Evolutionary conservation across 2,797 vertebrate species (phyloP).

Genomic region (Danionella dracula): DNA sequence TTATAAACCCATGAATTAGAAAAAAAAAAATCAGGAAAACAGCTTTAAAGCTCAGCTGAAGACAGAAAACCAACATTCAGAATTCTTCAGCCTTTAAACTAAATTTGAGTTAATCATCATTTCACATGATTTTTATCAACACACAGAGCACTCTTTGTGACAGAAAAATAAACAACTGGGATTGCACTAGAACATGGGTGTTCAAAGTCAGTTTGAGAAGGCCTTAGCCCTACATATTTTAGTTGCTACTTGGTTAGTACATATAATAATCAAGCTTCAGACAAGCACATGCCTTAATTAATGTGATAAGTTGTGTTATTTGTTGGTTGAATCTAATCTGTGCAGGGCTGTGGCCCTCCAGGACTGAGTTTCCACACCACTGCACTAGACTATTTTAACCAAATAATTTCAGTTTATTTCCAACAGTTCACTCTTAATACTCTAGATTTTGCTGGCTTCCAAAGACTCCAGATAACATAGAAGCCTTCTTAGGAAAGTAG

Average conservation of each 20-base stretch:
- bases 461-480: neutral
- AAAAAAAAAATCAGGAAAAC: no score
- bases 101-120: neutral
- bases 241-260: no score
- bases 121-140: neutral
- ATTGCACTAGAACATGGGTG: neutral
- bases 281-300: no score
- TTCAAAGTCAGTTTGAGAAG: no score
- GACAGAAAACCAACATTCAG: neutral
- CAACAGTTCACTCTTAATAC: neutral
- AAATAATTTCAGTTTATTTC: neutral
- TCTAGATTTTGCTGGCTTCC: neutral
- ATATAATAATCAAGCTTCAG: no score
- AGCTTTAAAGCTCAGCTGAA: neutral
- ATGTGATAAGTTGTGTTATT: no score
- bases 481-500: no score
- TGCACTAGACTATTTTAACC: neutral
- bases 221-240: no score
- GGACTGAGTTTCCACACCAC: no score
- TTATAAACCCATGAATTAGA: no score
- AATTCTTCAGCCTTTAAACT: neutral
- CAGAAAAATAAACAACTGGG: neutral
- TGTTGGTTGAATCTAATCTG: no score
- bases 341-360: no score
- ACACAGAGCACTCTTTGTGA: neutral